phyloP scores from a whole-genome alignment of 2,797 vertebrate species.

The Poeciliopsis turneri region DNA sequence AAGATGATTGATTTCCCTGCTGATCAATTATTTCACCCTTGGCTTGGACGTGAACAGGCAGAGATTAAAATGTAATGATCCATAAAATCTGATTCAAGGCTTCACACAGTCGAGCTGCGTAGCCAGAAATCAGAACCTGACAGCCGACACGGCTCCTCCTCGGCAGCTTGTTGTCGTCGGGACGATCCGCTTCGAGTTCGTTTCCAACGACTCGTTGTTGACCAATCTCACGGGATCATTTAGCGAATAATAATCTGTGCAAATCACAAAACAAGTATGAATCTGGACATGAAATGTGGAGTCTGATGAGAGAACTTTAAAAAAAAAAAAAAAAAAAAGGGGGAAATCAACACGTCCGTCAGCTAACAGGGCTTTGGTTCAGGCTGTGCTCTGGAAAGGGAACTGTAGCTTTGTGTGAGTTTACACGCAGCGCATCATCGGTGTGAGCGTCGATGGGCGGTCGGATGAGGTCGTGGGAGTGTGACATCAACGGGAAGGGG shows the following conservation, averaged over 20 bases:
- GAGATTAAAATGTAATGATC: conserved; percentile 64
- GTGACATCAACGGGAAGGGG: conserved; percentile 36
- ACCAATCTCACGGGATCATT: conserved; percentile 19
- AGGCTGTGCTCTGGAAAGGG: conserved; percentile 59
- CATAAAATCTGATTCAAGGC: conserved; percentile 60
- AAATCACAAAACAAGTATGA: conserved; percentile 53
- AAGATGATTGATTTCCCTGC: conserved; percentile 65
- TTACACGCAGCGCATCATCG: conserved; percentile 20
- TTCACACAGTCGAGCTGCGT: conserved; percentile 35
- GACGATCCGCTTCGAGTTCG: conserved; percentile 5
- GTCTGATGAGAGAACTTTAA: conserved; percentile 9
- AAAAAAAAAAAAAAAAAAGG: not conserved
- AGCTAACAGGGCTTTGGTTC: conserved; percentile 72
- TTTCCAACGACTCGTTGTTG: conserved; percentile 26
- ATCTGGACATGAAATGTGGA: conserved; percentile 33
- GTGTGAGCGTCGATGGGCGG: conserved; percentile 27
- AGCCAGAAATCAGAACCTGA: conserved; percentile 31
- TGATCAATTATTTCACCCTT: conserved; percentile 65
- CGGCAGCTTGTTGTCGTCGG: not conserved
- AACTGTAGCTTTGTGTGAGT: conserved; percentile 18
- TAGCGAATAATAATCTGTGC: conserved; percentile 9
- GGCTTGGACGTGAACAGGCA: conserved; percentile 51
- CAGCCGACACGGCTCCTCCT: conserved; percentile 8
- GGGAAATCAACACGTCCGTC: conserved; percentile 21
- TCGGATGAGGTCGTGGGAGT: conserved; percentile 47